Evolutionary conservation across 2,797 vertebrate species (phyloP), one percentile per base, ranked within the genome.

Genomic region (Phalanger gymnotis): DNA sequence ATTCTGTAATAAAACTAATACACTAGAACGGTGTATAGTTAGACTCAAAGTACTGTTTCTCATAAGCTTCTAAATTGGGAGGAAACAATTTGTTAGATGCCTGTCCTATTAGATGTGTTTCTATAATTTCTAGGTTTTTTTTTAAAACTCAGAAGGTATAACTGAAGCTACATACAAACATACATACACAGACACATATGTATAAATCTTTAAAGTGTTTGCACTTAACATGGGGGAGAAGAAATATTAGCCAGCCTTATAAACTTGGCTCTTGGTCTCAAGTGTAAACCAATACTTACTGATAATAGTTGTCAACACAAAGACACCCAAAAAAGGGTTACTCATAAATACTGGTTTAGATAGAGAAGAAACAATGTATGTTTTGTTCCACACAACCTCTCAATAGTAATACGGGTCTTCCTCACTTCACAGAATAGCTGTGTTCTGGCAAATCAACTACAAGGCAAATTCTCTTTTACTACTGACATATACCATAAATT

Each of bases 261-360:
- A 98, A 98, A 98, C 98, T 98, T 98, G 98, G 98, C 98, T 99
- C 97, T 98, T 98, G 98, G 98, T 99, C 98, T 98, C 98, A 99
- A 98, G 98, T 98, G 98, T 98, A 99, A 98, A 98, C 97, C 98
- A 98, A 97, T 99, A 99, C 98, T 98, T 98, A 98, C 98, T 98
- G 98, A 98, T 99, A 99, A 99, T 98, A 98, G 98, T 98, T 98
- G 98, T 98, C 98, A 98, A 99, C 98, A 98, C 98, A 98, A 98
- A 98, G 98, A 99, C 98, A 98, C 97, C 98, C 98, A 98, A 99
- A 99, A 97, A 99, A 99, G 98, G 98, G 98, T 98, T 98, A 98
- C 98, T 98, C 98, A 98, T 98, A 99, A 99, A 99, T 99, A 98
- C 98, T 98, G 98, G 98, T 99, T 98, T 99, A 99, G 98, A 98